Evolutionary conservation across 2,888 invertebrate species (phyloP), one percentile per base, ranked within the genome.

Genomic region (Baccha elongata): DNA sequence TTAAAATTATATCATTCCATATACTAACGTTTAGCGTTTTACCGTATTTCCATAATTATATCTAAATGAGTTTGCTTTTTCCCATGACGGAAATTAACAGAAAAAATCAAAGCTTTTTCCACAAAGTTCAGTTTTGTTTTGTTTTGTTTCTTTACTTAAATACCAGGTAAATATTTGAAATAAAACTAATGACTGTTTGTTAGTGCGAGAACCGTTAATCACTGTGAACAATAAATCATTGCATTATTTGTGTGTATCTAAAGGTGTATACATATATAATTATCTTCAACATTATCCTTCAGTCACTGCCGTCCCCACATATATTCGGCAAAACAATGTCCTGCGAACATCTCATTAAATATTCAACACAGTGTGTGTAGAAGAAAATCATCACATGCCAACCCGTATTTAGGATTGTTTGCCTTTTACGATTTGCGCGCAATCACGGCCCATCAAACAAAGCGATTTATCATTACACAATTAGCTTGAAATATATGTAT

Each of bases 381-480:
- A 55, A 80, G 74, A 69, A 74, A 73, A 80, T 64, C 80, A 62
- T 53, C 75, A 81, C 81, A 75, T 71, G 72, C 48, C 71, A 83
- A 65, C 65, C 64, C 50, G 76, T 72, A 72, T 72, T 76, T 72
- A 76, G 26, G 72, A 19, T 40, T 83, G 72, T 76, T 83, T 83
- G 68, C 76, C 83, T 53, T 76, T 72, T 48, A 68, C 67, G 83
- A 72, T 76, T 32, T 26, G 55, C 72, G 58, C 74, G 29, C 75
- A 58, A 75, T 71, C 69, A 67, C 60, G 50, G 52, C 62, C n/a
- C 60, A 52, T 74, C 76, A 76, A 75, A 83, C 67, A 67, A 67
- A 76, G 60, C 68, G 60, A 83, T 83, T 83, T 68, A 83, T 83
- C 83, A 83, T 72, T 72, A 64, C 67, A 72, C 67, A 76, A 76